Conservation (phyloP, 1,140 invertebrate species). For the Drosophila cardini region DNA sequence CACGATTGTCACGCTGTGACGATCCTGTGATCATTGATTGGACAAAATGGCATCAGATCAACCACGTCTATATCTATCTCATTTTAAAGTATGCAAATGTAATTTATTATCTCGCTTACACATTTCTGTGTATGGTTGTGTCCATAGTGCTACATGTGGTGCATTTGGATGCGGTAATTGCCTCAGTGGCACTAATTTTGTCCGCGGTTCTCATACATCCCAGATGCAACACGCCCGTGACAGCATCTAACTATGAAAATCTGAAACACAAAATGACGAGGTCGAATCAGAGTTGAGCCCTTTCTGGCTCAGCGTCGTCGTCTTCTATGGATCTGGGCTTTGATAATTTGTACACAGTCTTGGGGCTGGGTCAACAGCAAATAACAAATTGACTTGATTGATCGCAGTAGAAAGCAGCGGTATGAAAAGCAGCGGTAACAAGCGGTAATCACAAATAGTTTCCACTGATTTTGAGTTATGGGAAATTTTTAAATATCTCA, state of each 20-base stretch:
- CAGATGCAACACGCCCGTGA: constrained; percentile 40
- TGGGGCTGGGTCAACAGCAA: constrained; percentile 42
- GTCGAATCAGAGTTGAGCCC: constrained; percentile 7
- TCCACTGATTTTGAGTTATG: constrained; percentile 80
- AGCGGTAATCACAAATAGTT: constrained; percentile 79
- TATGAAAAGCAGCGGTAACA: constrained; percentile 70
- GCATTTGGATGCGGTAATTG: constrained; percentile 50
- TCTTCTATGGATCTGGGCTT: constrained; percentile 2
- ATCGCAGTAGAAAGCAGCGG: constrained; percentile 75
- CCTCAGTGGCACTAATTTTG: constrained; percentile 31
- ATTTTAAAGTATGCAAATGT: constrained; percentile 24
- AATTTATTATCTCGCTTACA: constrained; percentile 33
- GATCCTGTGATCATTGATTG: constrained; percentile 37
- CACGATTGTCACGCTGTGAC: constrained; percentile 35
- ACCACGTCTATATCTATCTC: not conserved
- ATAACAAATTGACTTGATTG: constrained; percentile 77
- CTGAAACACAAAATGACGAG: constrained; percentile 25
- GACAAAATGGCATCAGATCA: constrained; percentile 20
- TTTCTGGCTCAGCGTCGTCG: constrained; percentile 15
- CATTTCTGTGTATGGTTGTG: not conserved
- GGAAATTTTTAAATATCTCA: constrained; percentile 71
- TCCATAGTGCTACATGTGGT: constrained; percentile 7
- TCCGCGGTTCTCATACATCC: constrained; percentile 37
- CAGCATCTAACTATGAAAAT: constrained; percentile 58
- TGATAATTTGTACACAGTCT: constrained; percentile 54